Conservation (phyloP, 2,888 invertebrate species). For the Lasioglossum vierecki region DNA sequence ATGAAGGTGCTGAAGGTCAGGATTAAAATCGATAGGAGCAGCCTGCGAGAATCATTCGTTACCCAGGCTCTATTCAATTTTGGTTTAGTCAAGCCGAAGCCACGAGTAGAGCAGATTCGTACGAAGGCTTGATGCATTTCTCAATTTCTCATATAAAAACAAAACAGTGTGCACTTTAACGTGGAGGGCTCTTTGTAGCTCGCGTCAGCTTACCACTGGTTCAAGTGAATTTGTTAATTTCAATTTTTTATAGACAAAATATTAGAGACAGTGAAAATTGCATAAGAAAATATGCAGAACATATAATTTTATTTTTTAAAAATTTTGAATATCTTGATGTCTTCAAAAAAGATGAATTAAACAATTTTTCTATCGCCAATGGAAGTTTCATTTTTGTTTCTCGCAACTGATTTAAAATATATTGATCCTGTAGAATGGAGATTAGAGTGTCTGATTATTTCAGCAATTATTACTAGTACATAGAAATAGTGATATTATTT, state of each 20-base stretch:
- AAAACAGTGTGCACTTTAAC: background rate
- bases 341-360: no score
- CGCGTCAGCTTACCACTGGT: background rate
- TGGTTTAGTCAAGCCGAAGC: background rate
- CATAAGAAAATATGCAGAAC: no score
- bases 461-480: background rate
- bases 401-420: background rate
- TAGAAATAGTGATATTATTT: background rate
- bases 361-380: no score
- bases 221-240: background rate
- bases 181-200: background rate
- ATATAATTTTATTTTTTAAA: no score
- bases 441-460: background rate
- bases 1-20: constrained; percentile 13
- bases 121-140: background rate
- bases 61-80: background rate
- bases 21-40: background rate
- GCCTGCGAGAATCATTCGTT: background rate
- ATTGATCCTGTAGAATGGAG: background rate
- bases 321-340: no score
- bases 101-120: background rate
- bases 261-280: no score
- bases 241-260: no score
- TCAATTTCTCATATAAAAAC: background rate
- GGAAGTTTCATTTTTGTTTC: no score